Conservation (phyloP, 2,113 vertebrate species). For the Lontra canadensis region DNA sequence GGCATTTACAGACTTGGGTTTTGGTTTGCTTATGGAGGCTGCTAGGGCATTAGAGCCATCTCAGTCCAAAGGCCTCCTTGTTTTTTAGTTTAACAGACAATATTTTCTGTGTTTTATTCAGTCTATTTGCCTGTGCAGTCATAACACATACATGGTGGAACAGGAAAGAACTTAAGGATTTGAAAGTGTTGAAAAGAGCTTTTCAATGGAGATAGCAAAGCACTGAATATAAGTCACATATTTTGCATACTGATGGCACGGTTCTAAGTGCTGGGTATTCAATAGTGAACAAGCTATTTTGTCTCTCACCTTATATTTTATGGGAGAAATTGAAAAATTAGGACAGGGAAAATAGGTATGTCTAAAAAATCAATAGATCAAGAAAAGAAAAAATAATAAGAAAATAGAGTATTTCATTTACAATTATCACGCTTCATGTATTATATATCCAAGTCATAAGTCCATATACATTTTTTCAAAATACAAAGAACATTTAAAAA, state of each 20-base stretch:
- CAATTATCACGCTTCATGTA: not conserved
- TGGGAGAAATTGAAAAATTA: constrained; percentile 2
- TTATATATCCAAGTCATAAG: not conserved
- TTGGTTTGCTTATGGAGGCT: not conserved
- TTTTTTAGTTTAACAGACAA: not conserved
- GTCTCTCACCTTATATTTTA: not conserved
- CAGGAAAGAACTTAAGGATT: not conserved
- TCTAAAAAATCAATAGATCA: not conserved
- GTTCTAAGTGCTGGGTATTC: not conserved
- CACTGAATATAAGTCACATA: not conserved
- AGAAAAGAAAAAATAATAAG: not conserved
- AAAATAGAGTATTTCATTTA: not conserved
- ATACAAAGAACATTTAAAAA: not conserved
- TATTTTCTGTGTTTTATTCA: not conserved
- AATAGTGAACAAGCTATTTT: not conserved
- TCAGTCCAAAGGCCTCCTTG: not conserved
- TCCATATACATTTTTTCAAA: not conserved
- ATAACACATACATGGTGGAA: not conserved
- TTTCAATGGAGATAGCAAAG: not conserved
- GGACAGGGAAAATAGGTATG: not conserved
- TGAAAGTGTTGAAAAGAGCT: not conserved
- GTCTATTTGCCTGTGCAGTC: not conserved
- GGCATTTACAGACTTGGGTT: not conserved
- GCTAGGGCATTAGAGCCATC: not conserved
- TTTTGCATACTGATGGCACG: not conserved